These are phyloP conservation scores for Andrena haemorrhoa DNA, from an alignment of 2,888 invertebrate species.

Conservation along the genomic window DNA sequence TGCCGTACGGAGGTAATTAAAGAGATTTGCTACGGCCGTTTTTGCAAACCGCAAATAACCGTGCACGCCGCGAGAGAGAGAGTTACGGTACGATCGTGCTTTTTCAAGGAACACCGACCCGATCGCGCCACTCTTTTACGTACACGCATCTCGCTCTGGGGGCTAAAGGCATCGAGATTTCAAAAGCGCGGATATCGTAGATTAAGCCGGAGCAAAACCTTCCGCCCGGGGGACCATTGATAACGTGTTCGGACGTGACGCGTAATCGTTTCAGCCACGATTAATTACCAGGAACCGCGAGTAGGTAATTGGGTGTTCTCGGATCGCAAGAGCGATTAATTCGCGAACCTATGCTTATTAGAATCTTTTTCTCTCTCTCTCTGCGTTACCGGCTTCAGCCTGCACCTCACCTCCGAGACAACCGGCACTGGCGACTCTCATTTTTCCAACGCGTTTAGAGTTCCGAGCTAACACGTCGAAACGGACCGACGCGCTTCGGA, in stretches of 20 bases:
- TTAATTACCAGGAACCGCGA: conserved; percentile 17
- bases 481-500: neutral
- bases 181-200: conserved; percentile 63
- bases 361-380: neutral
- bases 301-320: conserved; percentile 40
- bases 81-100: conserved; percentile 54
- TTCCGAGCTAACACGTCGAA: neutral
- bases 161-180: conserved; percentile 48
- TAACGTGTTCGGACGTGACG: conserved; percentile 37
- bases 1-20: conserved; percentile 56
- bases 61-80: conserved; percentile 66
- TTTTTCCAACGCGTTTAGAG: neutral
- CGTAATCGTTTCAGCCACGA: conserved; percentile 8
- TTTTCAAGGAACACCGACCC: conserved; percentile 12
- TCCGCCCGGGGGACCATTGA: conserved; percentile 27
- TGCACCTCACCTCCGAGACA: neutral
- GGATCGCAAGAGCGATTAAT: neutral
- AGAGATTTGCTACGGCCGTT: conserved; percentile 68
- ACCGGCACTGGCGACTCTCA: neutral
- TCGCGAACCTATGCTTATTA: neutral
- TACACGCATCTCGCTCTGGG: conserved; percentile 2
- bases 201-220: conserved; percentile 40
- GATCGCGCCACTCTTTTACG: neutral
- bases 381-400: neutral
- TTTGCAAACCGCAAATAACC: conserved; percentile 65